A percentile compares a stretch with the other conserved stretches of the same genome.
Conservation (phyloP, 2,797 vertebrate species). For the Siniperca undulata region DNA sequence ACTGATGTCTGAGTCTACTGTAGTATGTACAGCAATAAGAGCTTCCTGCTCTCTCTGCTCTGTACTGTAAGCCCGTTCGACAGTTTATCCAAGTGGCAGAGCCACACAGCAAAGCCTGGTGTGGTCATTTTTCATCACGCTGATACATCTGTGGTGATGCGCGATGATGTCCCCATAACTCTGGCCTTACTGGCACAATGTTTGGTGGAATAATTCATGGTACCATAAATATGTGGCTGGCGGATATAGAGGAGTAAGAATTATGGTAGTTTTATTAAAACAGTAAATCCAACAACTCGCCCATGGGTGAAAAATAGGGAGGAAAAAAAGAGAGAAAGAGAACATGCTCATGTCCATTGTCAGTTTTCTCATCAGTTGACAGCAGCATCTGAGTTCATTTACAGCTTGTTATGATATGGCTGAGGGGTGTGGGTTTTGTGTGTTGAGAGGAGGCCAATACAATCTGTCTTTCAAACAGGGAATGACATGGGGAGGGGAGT, state of each 20-base stretch:
- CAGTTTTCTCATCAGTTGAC: conserved; percentile 58
- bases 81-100: conserved; percentile 67
- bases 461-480: conserved; percentile 83
- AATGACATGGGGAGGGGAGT: conserved; percentile 65
- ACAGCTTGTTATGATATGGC: conserved; percentile 72
- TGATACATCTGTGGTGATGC: conserved; percentile 77
- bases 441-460: conserved; percentile 74
- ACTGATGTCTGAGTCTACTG: conserved; percentile 62
- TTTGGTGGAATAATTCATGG: conserved; percentile 80
- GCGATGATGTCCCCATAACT: conserved; percentile 78
- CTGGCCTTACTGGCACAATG: conserved; percentile 65
- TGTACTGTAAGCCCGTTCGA: conserved; percentile 39
- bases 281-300: conserved; percentile 74
- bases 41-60: conserved; percentile 13
- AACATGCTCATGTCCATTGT: conserved; percentile 45
- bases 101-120: conserved; percentile 18
- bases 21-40: conserved; percentile 51
- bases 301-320: conserved; percentile 31
- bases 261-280: conserved; percentile 82
- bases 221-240: conserved; percentile 74
- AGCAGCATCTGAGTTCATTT: conserved; percentile 74
- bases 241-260: conserved; percentile 58
- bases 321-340: conserved; percentile 1
- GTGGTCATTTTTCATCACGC: conserved; percentile 72
- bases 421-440: conserved; percentile 61